Evolutionary conservation across 2,888 invertebrate genomes (phyloP).

Genomic region (Zootermopsis nevadensis): DNA sequence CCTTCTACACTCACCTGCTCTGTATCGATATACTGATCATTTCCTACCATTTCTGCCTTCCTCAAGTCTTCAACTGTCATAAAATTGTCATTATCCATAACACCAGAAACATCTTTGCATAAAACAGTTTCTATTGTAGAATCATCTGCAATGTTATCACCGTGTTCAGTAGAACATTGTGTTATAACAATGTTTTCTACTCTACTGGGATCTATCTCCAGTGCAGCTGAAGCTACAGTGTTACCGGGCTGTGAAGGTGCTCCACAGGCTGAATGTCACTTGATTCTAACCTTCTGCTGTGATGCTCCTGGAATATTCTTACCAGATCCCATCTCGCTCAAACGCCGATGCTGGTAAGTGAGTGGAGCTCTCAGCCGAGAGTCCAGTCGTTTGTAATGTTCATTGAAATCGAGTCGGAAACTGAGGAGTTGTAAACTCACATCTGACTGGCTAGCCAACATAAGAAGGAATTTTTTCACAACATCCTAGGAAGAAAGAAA

Average conservation of each 20-base stretch:
- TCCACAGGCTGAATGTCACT: conserved; percentile 29
- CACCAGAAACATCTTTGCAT: background rate
- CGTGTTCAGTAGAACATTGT: background rate
- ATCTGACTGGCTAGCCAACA: conserved; percentile 85
- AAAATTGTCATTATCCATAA: background rate
- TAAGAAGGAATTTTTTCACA: conserved; percentile 86
- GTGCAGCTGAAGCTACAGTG: background rate
- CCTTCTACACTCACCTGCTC: background rate
- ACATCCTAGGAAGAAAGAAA: conserved; percentile 79
- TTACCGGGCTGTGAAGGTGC: background rate
- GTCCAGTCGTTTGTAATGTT: conserved; percentile 89
- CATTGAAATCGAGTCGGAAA: conserved; percentile 94
- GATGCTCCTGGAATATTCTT: background rate
- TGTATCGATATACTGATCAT: background rate
- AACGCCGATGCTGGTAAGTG: conserved; percentile 62
- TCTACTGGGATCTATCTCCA: background rate
- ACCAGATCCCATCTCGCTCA: conserved; percentile 46
- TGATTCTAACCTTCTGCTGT: conserved; percentile 27
- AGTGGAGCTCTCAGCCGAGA: conserved; percentile 75
- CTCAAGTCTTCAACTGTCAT: background rate
- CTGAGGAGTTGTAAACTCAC: conserved; percentile 90
- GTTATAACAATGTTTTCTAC: background rate
- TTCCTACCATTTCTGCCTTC: background rate
- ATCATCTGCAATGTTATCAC: background rate
- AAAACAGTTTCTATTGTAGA: background rate